Evolutionary conservation across 2,113 vertebrate genomes (phyloP), one percentile per base, ranked within the genome.

Genomic region (Zootoca vivipara): DNA sequence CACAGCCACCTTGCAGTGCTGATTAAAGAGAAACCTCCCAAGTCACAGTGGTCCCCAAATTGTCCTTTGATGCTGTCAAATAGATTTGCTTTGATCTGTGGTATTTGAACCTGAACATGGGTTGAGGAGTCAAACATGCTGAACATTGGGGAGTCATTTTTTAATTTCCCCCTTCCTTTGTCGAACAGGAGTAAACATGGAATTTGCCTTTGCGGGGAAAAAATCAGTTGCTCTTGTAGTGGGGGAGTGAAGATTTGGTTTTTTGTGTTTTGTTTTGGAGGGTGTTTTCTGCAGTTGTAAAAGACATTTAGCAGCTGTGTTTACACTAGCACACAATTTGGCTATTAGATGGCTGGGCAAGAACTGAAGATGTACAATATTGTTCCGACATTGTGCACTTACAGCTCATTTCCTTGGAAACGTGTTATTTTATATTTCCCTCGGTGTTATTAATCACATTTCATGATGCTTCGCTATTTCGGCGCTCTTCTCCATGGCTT

Each of bases 231-330:
- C 46, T 52, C 9, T 52, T 52, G 46, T 9, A 0, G 9, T 52
- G 91, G 95, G 92, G 96, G 91, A 95, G 87, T 87, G 85, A 89
- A 95, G 90, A 96, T 96, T 94, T 93, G 91, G 96, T 20, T 62
- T 15, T 15, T 62, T 62, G 16, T 96, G 90, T 95, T 96, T 30
- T 42, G 24, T 82, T 65, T n/a, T 73, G 33, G 30, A 30, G 22
- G 22, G 13, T 24, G 12, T 58, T 56, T 70, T 96, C 94, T 95
- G 86, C 94, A 96, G 92, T 96, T 94, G 91, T 85, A 94, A 87
- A 96, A 96, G 95, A 96, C 93, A 94, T 96, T 95, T 95, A 96
- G 94, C 97, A 98, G 97, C 97, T 98, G 97, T 98, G 96, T 98
- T 98, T 97, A 96, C 94, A 92, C 96, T 97, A 96, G 96, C 96